phyloP scores from a whole-genome alignment of 2,113 vertebrate genomes.

The Muntiacus reevesi region DNA sequence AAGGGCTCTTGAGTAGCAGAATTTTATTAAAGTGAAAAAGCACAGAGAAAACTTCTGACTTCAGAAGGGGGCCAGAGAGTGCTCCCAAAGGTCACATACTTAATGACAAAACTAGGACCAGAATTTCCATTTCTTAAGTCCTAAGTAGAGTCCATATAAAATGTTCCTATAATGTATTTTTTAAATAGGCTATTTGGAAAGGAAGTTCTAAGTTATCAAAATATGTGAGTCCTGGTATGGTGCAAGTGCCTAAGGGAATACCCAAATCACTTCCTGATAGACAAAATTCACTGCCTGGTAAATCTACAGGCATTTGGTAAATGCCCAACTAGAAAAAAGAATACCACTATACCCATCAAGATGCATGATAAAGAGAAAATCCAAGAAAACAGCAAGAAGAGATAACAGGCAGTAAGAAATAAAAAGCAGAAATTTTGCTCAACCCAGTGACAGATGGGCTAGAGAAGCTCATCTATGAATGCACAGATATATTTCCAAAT shows the following conservation, averaged over 20 bases:
- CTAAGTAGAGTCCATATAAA: not conserved
- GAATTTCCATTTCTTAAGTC: not conserved
- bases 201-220: not conserved
- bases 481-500: not conserved
- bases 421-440: not conserved
- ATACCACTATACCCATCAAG: not conserved
- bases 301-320: not conserved
- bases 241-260: not conserved
- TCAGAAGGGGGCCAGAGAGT: not conserved
- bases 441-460: not conserved
- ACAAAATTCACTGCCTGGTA: not conserved
- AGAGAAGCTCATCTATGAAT: not conserved
- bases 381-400: not conserved
- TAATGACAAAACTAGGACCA: not conserved
- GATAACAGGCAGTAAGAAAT: not conserved
- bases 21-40: not conserved
- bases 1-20: not conserved
- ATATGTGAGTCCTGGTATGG: not conserved
- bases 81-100: not conserved
- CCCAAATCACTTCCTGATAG: not conserved
- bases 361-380: not conserved
- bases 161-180: not conserved
- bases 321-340: not conserved
- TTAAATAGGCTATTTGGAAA: not conserved
- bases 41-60: not conserved